Base-by-base conservation (phyloP, 2,113 vertebrate genomes). In the Paraplagusia blochii region DNA sequence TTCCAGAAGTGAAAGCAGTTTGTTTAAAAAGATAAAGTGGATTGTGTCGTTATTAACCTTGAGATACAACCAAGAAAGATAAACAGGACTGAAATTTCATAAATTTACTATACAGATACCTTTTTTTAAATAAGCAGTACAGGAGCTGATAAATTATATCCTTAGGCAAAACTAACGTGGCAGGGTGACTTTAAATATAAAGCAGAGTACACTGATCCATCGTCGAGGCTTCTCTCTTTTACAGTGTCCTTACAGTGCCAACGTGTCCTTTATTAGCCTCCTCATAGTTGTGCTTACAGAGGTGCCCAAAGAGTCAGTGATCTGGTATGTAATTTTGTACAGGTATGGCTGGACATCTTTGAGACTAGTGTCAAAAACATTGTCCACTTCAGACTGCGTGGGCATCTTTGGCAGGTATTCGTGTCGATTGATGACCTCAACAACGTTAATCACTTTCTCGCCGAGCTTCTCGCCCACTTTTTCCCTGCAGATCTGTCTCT, bases 401-500 rank as follows among this genome's bases (percentile, higher is more conserved):
- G 97, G 97, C 97, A 99, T 99, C 87, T 99, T 99, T 69, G 97
- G 97, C 72, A 98, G 88, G 77, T 98, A 99, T 60, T 98, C 96
- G 0, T 99, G 96, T 38, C 95, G 92, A 83, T 95, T 98, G 84
- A 99, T 99, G 79, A 99, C 96, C 83, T 98, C 96, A 13, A 98
- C 95, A 0, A 99, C 93, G 76, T 97, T 99, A 86, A 96, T 95
- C 72, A 98, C 92, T 87, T 98, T 98, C 90, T 99, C 97, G 0
- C 95, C 97, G 16, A 99, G 93, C 80, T 97, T 98, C 87, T 98
- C 97, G 0, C 96, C 97, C 64, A 98, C 97, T 77, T 98, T 98
- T 88, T 99, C 95, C 6, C 96, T 88, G 82, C 96, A 98, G 85
- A 99, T 98, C 88, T 98, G 97, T 43, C 96, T 83, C 86, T 99